phyloP scores from a whole-genome alignment of 37 sponge, comb jelly and placozoan species.

The Amphimedon queenslandica region DNA sequence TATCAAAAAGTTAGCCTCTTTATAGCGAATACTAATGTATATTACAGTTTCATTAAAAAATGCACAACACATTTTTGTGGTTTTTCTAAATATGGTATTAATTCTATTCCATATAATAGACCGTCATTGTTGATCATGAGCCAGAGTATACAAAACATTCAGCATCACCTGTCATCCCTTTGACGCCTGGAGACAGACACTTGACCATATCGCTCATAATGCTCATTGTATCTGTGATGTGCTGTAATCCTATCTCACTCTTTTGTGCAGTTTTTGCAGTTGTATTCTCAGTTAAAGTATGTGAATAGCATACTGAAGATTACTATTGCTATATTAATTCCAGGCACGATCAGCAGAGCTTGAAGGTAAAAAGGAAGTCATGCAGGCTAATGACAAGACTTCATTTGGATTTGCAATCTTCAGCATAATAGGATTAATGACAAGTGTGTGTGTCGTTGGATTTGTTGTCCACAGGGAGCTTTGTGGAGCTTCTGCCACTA shows the following conservation, averaged over 20 bases:
- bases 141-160: too few relatives aligned
- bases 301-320: neutral
- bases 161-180: neutral
- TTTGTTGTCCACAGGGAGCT: neutral
- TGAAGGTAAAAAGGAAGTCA: neutral
- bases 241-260: neutral
- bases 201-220: neutral
- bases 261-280: neutral
- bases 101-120: too few relatives aligned
- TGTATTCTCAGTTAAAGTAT: neutral
- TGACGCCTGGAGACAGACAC: neutral
- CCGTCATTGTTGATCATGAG: too few relatives aligned
- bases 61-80: too few relatives aligned
- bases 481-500: slow-evolving; percentile 1
- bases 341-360: neutral
- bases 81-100: too few relatives aligned
- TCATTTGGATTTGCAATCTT: neutral
- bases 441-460: neutral
- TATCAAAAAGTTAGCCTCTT: too few relatives aligned
- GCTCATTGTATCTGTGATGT: neutral
- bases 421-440: neutral
- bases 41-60: too few relatives aligned
- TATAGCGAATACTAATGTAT: too few relatives aligned
- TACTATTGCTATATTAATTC: neutral
- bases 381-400: slow-evolving; percentile 6